Conservation (phyloP, 2,113 vertebrate genomes). For the Nyctereutes procyonoides region DNA sequence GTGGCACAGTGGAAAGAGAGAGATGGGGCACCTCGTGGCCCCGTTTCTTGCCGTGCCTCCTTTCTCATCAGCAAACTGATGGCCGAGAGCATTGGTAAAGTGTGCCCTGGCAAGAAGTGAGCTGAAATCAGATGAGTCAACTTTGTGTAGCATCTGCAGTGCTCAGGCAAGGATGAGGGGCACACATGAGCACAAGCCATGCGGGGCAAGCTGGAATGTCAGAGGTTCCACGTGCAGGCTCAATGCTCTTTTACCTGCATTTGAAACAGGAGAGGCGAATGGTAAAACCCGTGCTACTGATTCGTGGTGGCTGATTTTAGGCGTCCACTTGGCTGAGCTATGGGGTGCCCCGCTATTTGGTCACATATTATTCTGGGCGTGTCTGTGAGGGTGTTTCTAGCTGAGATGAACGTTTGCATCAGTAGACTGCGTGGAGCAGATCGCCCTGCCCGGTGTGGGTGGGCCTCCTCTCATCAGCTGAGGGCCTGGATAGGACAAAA, state of each 20-base stretch:
- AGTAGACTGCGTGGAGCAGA: neutral
- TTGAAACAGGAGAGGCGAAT: neutral
- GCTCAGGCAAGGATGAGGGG: rapidly evolving
- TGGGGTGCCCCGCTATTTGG: neutral
- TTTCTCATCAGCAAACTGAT: no score
- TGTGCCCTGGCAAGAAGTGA: rapidly evolving
- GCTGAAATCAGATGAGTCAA: rapidly evolving
- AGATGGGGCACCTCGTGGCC: rapidly evolving
- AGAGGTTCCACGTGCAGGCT: rapidly evolving
- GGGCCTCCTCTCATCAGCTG: neutral
- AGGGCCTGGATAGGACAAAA: neutral
- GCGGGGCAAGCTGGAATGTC: rapidly evolving
- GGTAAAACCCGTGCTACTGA: neutral
- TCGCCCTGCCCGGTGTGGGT: neutral
- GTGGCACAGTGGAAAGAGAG: neutral
- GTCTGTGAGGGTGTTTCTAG: neutral
- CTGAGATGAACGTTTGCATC: no score
- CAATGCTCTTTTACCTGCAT: neutral
- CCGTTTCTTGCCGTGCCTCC: rapidly evolving
- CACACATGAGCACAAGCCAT: neutral
- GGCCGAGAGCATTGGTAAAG: neutral
- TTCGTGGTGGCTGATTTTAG: neutral
- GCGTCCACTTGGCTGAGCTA: neutral
- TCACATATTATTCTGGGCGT: neutral
- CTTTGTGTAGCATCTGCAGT: rapidly evolving